These are phyloP conservation scores for Drosophila trapezifrons DNA, from an alignment of 1,140 invertebrate genomes.

Conservation along the genomic window DNA sequence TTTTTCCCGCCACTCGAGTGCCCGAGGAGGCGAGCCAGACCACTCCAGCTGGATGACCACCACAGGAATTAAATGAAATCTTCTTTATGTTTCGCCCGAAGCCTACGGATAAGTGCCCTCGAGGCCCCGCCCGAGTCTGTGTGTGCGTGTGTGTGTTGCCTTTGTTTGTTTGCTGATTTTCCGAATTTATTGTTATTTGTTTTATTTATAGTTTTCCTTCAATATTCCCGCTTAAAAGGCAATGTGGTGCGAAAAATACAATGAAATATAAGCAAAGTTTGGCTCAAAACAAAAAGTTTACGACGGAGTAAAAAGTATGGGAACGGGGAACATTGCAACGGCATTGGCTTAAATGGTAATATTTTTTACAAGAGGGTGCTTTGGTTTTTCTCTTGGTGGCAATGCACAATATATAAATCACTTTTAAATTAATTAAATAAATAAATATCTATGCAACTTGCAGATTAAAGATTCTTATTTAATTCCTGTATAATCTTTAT, in stretches of 20 bases:
- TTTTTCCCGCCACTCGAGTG: constrained; percentile 57
- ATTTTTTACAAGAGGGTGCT: not conserved
- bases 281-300: constrained; percentile 58
- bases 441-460: not conserved
- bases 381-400: not conserved
- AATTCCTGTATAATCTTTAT: too few species aligned
- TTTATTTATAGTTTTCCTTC: constrained; percentile 49
- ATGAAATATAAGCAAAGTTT: constrained; percentile 74
- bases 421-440: not conserved
- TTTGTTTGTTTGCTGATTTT: constrained; percentile 37
- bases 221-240: constrained; percentile 57
- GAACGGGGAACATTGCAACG: not conserved
- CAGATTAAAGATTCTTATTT: not conserved
- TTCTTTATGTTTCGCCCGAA: constrained; percentile 44
- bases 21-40: constrained; percentile 70
- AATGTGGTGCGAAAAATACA: constrained; percentile 66
- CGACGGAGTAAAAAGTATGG: not conserved
- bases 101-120: constrained; percentile 49
- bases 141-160: constrained; percentile 18
- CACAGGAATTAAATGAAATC: constrained; percentile 79
- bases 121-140: constrained; percentile 27
- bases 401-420: not conserved
- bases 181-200: constrained; percentile 45
- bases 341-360: constrained; percentile 13
- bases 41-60: constrained; percentile 75